Conservation (phyloP, 1,140 invertebrate species). For the Paracyclopina nana region DNA sequence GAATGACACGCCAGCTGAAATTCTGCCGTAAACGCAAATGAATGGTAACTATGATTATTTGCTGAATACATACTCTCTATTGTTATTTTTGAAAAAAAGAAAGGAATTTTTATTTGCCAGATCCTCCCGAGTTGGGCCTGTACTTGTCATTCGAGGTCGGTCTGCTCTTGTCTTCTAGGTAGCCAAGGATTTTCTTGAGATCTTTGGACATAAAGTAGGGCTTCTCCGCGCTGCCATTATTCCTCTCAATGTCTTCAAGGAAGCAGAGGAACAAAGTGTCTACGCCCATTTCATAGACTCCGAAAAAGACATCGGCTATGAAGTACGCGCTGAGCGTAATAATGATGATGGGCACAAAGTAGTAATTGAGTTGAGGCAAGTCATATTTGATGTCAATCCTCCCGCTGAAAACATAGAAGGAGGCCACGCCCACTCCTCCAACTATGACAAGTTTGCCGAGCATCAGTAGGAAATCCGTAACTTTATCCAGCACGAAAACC, state of each 20-base stretch:
- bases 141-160: no score
- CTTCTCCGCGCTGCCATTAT: slow-evolving; percentile 70
- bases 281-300: slow-evolving; percentile 79
- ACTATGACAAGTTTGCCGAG: slow-evolving; percentile 67
- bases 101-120: no score
- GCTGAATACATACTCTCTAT: no score
- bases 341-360: neutral
- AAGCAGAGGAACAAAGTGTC: slow-evolving; percentile 92
- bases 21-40: no score
- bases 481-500: slow-evolving; percentile 71
- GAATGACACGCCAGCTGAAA: no score
- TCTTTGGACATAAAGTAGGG: slow-evolving; percentile 76
- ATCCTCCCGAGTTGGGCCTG: no score
- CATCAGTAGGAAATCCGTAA: slow-evolving; percentile 65
- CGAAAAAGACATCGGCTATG: slow-evolving; percentile 50
- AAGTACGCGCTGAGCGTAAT: neutral
- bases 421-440: slow-evolving; percentile 39
- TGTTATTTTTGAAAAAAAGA: no score
- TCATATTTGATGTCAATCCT: slow-evolving; percentile 4
- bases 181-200: neutral
- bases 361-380: neutral
- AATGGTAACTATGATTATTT: no score
- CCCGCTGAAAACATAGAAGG: slow-evolving; percentile 36
- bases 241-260: slow-evolving; percentile 71
- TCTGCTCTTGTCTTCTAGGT: neutral